Evolutionary conservation across 1,140 invertebrate genomes (phyloP).

Genomic region (Drosophila pallidifrons): DNA sequence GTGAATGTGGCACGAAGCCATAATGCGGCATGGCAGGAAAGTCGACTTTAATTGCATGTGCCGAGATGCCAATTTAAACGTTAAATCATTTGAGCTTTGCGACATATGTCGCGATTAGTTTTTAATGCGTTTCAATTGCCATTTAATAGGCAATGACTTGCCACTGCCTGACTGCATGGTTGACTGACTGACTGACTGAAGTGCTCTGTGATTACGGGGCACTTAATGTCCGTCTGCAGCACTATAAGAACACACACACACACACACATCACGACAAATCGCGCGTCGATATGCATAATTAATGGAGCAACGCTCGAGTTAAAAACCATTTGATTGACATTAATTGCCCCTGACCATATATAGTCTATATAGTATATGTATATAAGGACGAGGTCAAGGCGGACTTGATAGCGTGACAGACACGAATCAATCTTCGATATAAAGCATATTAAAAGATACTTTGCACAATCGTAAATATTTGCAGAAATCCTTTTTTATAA

Average conservation of each 20-base stretch:
- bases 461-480: neutral
- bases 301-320: constrained; percentile 22
- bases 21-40: constrained; percentile 1
- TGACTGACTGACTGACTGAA: neutral
- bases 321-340: constrained; percentile 58
- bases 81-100: constrained; percentile 61
- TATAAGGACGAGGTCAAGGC: neutral
- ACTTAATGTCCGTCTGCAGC: constrained; percentile 26
- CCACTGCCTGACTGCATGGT: constrained; percentile 1
- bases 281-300: constrained; percentile 24
- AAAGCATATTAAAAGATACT: neutral
- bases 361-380: too few relatives aligned
- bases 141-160: constrained; percentile 38
- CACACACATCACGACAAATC: neutral
- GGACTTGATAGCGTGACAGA: neutral
- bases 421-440: neutral
- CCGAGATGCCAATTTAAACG: constrained; percentile 58
- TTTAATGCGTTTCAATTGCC: constrained; percentile 61
- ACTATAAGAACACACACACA: neutral
- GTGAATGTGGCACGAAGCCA: neutral
- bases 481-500: neutral
- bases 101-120: constrained; percentile 62
- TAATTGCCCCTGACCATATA: constrained; percentile 39
- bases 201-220: constrained; percentile 3
- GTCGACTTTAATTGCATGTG: constrained; percentile 60